These are phyloP conservation scores for Enteromius unitaeniatus DNA, from an alignment of 2,797 vertebrate genomes.

Conservation along the genomic window DNA sequence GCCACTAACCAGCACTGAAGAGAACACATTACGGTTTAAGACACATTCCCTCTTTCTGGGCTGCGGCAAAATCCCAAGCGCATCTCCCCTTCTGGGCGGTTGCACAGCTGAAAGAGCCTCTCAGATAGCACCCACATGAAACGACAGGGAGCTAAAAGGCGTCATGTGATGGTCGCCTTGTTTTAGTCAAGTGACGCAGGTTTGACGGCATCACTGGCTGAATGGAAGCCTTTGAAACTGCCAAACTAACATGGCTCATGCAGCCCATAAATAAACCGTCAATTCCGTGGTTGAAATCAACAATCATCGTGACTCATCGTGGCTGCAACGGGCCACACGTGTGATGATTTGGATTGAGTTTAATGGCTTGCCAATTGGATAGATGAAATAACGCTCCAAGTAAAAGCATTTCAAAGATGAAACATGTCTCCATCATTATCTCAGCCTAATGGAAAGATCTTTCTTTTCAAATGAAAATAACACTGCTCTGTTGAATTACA, in stretches of 20 bases:
- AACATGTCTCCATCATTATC: conserved; percentile 19
- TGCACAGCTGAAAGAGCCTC: conserved; percentile 54
- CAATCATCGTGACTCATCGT: conserved; percentile 11
- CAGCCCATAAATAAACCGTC: conserved; percentile 62
- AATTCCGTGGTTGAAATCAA: conserved; percentile 45
- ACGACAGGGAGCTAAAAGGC: conserved; percentile 60
- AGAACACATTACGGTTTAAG: background rate
- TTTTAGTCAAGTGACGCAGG: conserved; percentile 71
- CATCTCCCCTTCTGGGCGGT: conserved; percentile 22
- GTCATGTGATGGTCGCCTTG: conserved; percentile 74
- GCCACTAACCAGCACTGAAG: background rate
- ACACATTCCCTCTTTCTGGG: background rate
- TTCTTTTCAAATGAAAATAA: conserved; percentile 16
- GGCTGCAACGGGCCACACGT: background rate
- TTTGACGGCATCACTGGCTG: conserved; percentile 67
- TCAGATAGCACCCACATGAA: conserved; percentile 68
- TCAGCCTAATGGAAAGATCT: background rate
- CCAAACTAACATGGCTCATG: conserved; percentile 13
- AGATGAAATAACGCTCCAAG: background rate
- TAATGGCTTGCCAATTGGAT: background rate
- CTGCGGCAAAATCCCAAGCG: background rate
- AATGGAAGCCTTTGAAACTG: conserved; percentile 73
- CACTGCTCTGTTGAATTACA: background rate
- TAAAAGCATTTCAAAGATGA: conserved; percentile 6
- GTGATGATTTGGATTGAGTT: background rate